Conservation (phyloP, 2,888 invertebrate species). For the Lymantria monacha region DNA sequence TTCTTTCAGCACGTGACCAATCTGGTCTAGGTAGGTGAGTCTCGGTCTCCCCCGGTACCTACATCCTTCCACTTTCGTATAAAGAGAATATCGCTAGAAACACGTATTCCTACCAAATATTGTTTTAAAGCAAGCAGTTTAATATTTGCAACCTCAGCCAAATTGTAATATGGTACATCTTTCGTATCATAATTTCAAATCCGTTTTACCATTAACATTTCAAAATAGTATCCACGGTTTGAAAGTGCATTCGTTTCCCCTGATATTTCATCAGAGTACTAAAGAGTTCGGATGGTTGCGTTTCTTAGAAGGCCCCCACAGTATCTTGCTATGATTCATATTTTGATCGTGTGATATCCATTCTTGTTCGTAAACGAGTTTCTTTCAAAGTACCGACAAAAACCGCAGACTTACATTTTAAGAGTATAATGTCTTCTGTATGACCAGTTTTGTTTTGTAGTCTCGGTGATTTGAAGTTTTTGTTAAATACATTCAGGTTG, state of each 20-base stretch:
- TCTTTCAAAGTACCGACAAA: slow-evolving; percentile 19
- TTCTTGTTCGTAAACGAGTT: slow-evolving; percentile 53
- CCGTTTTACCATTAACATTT: background rate
- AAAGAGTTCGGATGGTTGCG: slow-evolving; percentile 42
- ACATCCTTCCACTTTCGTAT: too few species aligned
- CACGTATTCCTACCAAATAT: too few species aligned
- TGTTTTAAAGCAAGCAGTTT: too few species aligned
- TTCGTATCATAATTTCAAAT: too few species aligned
- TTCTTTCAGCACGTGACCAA: too few species aligned
- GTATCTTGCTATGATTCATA: slow-evolving; percentile 61
- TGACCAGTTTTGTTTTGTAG: slow-evolving; percentile 22
- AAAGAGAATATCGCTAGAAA: too few species aligned
- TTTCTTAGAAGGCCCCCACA: slow-evolving; percentile 61
- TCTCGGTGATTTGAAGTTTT: slow-evolving; percentile 7
- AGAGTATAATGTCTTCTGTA: slow-evolving; percentile 11
- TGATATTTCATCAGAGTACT: slow-evolving; percentile 31
- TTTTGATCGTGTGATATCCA: slow-evolving; percentile 68
- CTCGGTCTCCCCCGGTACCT: too few species aligned
- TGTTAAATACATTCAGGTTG: slow-evolving; percentile 6
- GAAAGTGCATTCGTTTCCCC: background rate
- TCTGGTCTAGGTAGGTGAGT: too few species aligned
- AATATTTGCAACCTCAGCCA: too few species aligned
- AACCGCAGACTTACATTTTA: slow-evolving; percentile 10
- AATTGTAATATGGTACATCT: too few species aligned
- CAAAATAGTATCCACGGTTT: background rate